Base-by-base conservation (phyloP, 2,888 invertebrate species). In the Pomacea canaliculata region DNA sequence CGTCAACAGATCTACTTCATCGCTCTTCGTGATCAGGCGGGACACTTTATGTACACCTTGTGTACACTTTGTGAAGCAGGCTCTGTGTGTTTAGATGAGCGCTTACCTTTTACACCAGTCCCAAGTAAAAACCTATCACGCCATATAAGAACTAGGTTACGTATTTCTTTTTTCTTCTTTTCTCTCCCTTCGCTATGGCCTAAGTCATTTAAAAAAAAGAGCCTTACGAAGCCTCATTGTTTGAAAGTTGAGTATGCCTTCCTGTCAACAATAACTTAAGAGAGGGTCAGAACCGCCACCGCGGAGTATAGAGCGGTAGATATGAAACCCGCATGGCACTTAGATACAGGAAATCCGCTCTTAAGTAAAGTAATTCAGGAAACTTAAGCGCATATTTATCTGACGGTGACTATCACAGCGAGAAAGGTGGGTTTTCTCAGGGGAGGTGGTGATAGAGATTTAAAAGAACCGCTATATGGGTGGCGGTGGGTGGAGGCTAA, bases 331-430 rank as follows among this genome's bases (percentile, higher is more conserved):
- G 27, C 63, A n/a, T 27, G 51, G 19, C 37, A 51, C 72, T 72
- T 66, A 72, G 49, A 49, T 63, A 72, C 72, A 72, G 72, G 72
- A 72, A 72, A 48, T 66, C 49, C 48, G 72, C 72, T 72, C 72
- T 72, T 72, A 49, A 65, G 46, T 49, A 3, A 65, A 72, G 72
- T 65, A 51, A 72, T 63, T 72, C 65, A 60, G 65, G 48, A 65
- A 72, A 72, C 72, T 72, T 72, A 65, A 72, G 72, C 63, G 63
- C 72, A 72, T 72, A 72, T 72, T 72, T 72, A 72, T 72, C 72
- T 63, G 63, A 49, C 71, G 37, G 12, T 19, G 37, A 48, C 51
- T 70, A 46, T 70, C 70, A 49, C 70, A 63, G 23, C 3, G 7
- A 27, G 27, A 27, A 63, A n/a, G 63, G 19, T 10, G 63, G 63